These are phyloP conservation scores for Helicoverpa armigera DNA, from an alignment of 1,140 invertebrate genomes.

Conservation along the genomic window DNA sequence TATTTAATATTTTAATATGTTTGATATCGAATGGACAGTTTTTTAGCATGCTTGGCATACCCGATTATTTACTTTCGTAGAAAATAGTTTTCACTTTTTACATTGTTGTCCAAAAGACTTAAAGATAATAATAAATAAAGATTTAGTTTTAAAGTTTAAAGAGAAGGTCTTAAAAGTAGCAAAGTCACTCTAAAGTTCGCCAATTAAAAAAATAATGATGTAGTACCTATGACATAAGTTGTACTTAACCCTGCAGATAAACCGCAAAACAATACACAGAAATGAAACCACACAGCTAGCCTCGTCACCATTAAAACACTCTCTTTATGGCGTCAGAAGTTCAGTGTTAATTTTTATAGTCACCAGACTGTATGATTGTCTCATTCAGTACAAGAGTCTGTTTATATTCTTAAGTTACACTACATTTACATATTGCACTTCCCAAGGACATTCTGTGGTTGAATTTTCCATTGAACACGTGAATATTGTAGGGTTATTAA, in stretches of 20 bases:
- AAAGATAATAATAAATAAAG: no score
- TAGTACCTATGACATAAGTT: no score
- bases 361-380: background rate
- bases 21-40: no score
- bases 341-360: conserved; percentile 17
- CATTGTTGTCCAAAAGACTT: no score
- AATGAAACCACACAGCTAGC: background rate
- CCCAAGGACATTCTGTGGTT: conserved; percentile 13
- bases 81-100: no score
- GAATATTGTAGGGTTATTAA: conserved; percentile 9
- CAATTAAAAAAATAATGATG: no score
- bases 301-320: conserved; percentile 14
- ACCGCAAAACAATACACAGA: background rate
- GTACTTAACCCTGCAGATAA: background rate
- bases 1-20: no score
- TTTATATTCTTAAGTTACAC: background rate
- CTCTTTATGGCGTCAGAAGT: background rate
- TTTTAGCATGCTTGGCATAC: no score
- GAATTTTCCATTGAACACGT: background rate
- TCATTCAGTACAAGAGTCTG: conserved; percentile 14
- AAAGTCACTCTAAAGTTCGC: no score
- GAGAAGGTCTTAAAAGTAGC: no score
- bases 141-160: no score
- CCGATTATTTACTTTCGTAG: no score
- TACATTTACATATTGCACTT: conserved; percentile 5